Evolutionary conservation across 2,797 vertebrate genomes (phyloP).

Genomic region (Dryobates pubescens): DNA sequence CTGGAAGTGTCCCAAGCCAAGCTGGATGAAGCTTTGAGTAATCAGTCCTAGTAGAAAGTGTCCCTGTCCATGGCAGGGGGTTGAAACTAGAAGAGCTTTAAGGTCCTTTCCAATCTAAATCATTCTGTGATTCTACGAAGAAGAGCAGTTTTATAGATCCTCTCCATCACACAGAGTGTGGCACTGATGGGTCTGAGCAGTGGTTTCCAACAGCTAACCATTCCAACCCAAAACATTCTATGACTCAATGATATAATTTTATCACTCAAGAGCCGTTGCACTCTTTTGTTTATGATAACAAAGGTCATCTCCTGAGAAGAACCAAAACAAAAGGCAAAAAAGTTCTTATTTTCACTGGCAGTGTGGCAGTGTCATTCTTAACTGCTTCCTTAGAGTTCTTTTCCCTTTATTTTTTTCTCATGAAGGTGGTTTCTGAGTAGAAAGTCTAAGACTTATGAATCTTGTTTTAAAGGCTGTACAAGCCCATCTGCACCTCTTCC

Average conservation of each 20-base stretch:
- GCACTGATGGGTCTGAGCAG: too few relatives aligned
- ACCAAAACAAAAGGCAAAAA: not conserved
- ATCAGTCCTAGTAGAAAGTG: too few relatives aligned
- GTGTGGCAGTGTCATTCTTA: not conserved
- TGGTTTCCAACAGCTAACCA: too few relatives aligned
- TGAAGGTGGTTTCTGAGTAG: not conserved
- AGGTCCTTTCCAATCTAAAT: too few relatives aligned
- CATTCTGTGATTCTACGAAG: too few relatives aligned
- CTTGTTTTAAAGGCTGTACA: not conserved
- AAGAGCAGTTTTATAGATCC: too few relatives aligned
- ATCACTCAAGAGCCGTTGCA: not conserved
- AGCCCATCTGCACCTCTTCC: not conserved
- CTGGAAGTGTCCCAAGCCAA: too few relatives aligned
- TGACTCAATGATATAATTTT: not conserved
- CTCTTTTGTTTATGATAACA: not conserved
- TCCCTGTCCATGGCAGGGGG: too few relatives aligned
- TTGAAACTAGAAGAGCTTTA: too few relatives aligned
- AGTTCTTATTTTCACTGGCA: not conserved
- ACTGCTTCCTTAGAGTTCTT: not conserved
- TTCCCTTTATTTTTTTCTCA: not conserved
- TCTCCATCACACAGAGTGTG: too few relatives aligned
- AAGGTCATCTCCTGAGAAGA: not conserved
- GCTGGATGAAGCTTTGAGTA: too few relatives aligned
- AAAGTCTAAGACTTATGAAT: not conserved
- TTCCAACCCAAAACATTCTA: too few relatives aligned